Evolutionary conservation across 2,113 vertebrate genomes (phyloP), one percentile per base, ranked within the genome.

Genomic region (Saccopteryx leptura): DNA sequence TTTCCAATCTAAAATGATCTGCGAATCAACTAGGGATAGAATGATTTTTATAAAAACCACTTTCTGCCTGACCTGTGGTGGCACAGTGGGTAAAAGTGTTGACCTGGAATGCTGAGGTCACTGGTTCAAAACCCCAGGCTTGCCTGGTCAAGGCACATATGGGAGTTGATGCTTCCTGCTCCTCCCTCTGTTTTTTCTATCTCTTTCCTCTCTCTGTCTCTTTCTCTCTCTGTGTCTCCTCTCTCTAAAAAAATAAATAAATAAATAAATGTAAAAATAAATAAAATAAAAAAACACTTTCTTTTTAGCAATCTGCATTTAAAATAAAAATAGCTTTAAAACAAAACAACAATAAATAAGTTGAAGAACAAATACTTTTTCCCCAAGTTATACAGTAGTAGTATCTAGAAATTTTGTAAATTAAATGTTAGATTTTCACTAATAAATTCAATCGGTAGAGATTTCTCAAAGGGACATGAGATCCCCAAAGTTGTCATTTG

Each of bases 401-500:
- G 52, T 93, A 90, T 95, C 50, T 54, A 48, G 26, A 79, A 61
- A 79, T 48, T 74, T 95, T 90, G 56, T 23, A 97, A 96, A 95
- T 65, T 14, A 84, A 94, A n/a, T 65, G 48, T 33, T 60, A 46
- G 75, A 96, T 94, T 96, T 85, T 14, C 46, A 69, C 23, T 9
- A 91, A 75, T 65, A 63, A 4, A 93, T 26, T 54, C 23, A 65
- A 48, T 31, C 39, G 28, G 12, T 33, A 90, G 75, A 76, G 13
- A 7, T 69, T 97, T 94, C 61, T 69, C 48, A 26, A 65, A 94
- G 50, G 13, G 11, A 72, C 31, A 69, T 66, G 60, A 91, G 95
- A 54, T 39, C 60, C 31, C 14, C 91, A 68, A 86, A 3, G 66
- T 86, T 39, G 52, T 50, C 31, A 60, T 91, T 88, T 86, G 52